phyloP scores from a whole-genome alignment of 2,888 invertebrate genomes.

The Amblyjoppa proteus region DNA sequence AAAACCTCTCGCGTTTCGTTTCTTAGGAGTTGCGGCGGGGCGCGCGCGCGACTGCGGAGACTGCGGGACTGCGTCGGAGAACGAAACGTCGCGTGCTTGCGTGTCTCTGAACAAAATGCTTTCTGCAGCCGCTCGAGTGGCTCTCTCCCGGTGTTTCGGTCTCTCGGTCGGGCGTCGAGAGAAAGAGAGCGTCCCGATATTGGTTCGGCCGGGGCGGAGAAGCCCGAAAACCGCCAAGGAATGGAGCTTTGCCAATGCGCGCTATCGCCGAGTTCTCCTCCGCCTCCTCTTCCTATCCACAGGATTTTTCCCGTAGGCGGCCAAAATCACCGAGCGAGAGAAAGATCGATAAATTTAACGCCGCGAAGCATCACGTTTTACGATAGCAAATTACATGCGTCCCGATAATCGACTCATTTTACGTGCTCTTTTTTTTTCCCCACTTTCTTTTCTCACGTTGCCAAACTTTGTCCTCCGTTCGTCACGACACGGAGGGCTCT shows the following conservation, averaged over 20 bases:
- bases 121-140: constrained; percentile 11
- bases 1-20: constrained; percentile 61
- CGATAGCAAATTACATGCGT: constrained; percentile 12
- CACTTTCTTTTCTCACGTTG: constrained; percentile 58
- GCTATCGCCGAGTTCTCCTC: constrained; percentile 4
- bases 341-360: constrained; percentile 3
- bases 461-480: constrained; percentile 40
- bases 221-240: constrained; percentile 2
- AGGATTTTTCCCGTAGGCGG: constrained; percentile 3
- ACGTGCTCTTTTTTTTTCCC: constrained; percentile 20
- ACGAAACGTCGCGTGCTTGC: constrained; percentile 36
- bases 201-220: background rate
- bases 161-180: constrained; percentile 1
- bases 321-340: constrained; percentile 1
- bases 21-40: constrained; percentile 35
- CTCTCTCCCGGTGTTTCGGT: background rate
- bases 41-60: constrained; percentile 24
- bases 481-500: background rate
- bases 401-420: constrained; percentile 25
- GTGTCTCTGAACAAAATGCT: constrained; percentile 16
- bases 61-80: constrained; percentile 32
- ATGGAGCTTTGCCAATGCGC: constrained; percentile 11
- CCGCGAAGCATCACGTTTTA: background rate
- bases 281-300: constrained; percentile 2
- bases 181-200: constrained; percentile 2